Conservation (phyloP, 2,797 vertebrate species). For the Saxicola maurus region DNA sequence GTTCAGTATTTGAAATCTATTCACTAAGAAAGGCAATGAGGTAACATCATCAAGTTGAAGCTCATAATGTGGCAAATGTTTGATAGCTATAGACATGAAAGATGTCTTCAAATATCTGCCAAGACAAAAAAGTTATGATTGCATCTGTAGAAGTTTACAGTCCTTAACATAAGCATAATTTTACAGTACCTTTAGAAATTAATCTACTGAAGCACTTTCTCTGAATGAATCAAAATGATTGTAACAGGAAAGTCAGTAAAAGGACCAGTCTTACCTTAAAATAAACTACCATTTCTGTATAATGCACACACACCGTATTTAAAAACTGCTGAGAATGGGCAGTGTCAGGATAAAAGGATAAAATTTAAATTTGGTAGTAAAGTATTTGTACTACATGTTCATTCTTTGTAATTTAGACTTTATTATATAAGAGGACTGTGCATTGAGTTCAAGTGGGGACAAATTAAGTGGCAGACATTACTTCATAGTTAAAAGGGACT, state of each 20-base stretch:
- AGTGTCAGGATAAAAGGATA: neutral
- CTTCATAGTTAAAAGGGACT: neutral
- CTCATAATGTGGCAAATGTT: neutral
- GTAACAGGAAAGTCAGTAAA: neutral
- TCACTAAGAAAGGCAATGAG: neutral
- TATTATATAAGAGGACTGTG: neutral
- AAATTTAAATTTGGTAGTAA: neutral
- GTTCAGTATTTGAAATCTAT: neutral
- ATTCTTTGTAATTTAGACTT: neutral
- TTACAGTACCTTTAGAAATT: neutral
- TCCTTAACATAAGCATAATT: neutral
- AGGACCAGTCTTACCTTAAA: neutral
- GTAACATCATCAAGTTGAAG: neutral
- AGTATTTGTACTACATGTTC: neutral
- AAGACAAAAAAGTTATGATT: neutral
- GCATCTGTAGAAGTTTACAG: neutral
- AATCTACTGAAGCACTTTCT: neutral
- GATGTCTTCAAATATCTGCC: neutral
- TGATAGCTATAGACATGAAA: neutral
- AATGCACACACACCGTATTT: neutral
- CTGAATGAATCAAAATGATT: conserved; percentile 1
- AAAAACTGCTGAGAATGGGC: neutral
- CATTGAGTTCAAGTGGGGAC: neutral
- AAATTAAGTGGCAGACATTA: neutral
- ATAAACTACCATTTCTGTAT: neutral